Percentiles rank a stretch among this genome's conserved stretches.
Evolutionary conservation across 2,113 vertebrate species (phyloP).

Genomic region (Neotragus pygmaeus): DNA sequence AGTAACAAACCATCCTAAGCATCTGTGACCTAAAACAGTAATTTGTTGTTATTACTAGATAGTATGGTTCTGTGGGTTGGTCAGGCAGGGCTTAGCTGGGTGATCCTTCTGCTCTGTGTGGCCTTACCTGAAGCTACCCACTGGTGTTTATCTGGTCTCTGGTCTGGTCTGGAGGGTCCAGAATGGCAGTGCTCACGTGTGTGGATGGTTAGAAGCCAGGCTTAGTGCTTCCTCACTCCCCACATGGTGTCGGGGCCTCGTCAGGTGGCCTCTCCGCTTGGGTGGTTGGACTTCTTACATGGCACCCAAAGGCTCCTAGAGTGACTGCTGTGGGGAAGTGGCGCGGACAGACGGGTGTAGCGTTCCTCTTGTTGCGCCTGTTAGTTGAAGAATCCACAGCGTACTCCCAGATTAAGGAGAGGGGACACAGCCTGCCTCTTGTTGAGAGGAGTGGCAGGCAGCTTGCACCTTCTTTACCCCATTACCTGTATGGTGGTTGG

Average conservation of each 20-base stretch:
- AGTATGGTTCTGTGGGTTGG: background rate
- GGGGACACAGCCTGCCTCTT: background rate
- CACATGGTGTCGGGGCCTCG: background rate
- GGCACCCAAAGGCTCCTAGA: background rate
- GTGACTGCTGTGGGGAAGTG: background rate
- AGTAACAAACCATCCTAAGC: background rate
- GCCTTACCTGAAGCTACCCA: background rate
- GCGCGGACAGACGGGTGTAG: background rate
- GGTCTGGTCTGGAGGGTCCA: background rate
- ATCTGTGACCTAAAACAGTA: background rate
- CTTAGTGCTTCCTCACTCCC: background rate
- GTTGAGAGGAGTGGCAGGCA: background rate
- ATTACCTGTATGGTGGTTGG: fast-evolving
- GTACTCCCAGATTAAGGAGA: background rate
- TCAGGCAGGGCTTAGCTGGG: background rate
- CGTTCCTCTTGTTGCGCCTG: fast-evolving
- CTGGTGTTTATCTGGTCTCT: background rate
- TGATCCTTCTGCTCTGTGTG: background rate
- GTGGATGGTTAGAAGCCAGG: background rate
- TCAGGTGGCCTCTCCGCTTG: background rate
- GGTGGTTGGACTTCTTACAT: fast-evolving
- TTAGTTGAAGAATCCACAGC: background rate
- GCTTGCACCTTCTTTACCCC: background rate
- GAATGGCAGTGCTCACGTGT: fast-evolving
- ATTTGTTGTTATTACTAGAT: background rate